Evolutionary conservation across 2,888 invertebrate genomes (phyloP), one percentile per base, ranked within the genome.

Genomic region (Nymphalis urticae): DNA sequence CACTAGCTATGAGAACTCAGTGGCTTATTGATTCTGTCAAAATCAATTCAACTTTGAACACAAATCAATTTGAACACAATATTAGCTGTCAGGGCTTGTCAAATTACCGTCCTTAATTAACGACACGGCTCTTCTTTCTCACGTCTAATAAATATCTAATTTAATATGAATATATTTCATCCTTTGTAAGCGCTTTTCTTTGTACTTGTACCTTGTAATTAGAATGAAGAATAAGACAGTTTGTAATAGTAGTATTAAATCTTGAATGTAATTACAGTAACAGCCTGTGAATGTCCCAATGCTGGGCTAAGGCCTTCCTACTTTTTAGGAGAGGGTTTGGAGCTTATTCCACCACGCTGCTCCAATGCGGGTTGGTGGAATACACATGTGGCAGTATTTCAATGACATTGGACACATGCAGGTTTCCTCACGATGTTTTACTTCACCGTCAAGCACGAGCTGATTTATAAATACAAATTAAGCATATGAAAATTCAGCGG

Each of bases 11-110:
- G 79, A 80, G 82, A 85, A 82, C 84, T 85, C 86, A 84, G 90
- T 89, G 89, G 90, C 90, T 91, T 90, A 92, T 92, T 91, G 90
- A 89, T 84, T 90, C 87, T 90, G 91, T 90, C 91, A 91, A 88
- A 91, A 90, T 90, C 86, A 87, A 90, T 90, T 89, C 88, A 87
- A 89, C 86, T 87, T 88, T 85, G 88, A 92, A 90, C 89, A 90
- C 90, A 92, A 92, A 92, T 92, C 91, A 92, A 92, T 92, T 92
- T 88, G 84, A 84, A 87, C 79, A 84, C 85, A 85, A 87, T 86
- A 90, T 90, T 87, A 89, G 87, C 91, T 92, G 92, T 92, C 92
- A 85, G 83, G 72, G 84, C 84, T 84, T 84, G 89, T 92, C 92
- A 91, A 90, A 90, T 91, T 91, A 89, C 79, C 82, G 80, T 73